A percentile compares a stretch with the other conserved stretches of the same genome.
Conservation (phyloP, 2,113 vertebrate genomes). For the Poeciliopsis retropinna region DNA sequence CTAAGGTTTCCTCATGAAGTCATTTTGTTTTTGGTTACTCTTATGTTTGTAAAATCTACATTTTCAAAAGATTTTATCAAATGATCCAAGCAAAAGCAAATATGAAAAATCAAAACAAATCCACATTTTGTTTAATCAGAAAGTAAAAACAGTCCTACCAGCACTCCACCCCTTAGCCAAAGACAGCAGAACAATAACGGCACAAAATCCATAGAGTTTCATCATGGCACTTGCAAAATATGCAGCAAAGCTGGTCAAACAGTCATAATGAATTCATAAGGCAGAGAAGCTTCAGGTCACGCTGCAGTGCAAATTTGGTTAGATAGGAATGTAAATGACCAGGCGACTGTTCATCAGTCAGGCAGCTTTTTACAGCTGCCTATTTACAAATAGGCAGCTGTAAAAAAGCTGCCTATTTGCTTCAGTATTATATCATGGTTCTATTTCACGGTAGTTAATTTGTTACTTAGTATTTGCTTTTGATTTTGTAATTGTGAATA, state of each 20-base stretch:
- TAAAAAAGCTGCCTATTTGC: not conserved
- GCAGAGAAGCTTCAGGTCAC: slow-evolving; percentile 2
- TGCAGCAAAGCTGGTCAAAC: not conserved
- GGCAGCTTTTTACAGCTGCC: no score
- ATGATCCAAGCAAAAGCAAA: not conserved
- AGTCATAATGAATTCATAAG: slow-evolving; percentile 1
- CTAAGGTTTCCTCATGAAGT: not conserved
- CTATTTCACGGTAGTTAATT: not conserved
- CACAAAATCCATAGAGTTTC: slow-evolving; percentile 15
- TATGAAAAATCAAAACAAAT: not conserved
- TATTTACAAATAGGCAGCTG: no score
- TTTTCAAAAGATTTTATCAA: not conserved
- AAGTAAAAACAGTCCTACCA: slow-evolving; percentile 38
- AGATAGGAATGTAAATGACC: slow-evolving; percentile 60
- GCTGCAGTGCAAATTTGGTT: slow-evolving; percentile 48
- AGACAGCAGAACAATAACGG: slow-evolving; percentile 26
- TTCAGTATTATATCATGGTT: not conserved
- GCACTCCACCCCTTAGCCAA: slow-evolving; percentile 18
- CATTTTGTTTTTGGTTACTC: not conserved
- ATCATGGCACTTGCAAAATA: slow-evolving; percentile 11
- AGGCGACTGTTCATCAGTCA: slow-evolving; percentile 3
- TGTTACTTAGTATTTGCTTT: no score
- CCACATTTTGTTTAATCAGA: not conserved
- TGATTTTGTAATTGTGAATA: no score
- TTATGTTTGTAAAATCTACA: not conserved